These are phyloP conservation scores for Drosophila sturtevanti DNA, from an alignment of 1,140 invertebrate genomes.

Conservation along the genomic window DNA sequence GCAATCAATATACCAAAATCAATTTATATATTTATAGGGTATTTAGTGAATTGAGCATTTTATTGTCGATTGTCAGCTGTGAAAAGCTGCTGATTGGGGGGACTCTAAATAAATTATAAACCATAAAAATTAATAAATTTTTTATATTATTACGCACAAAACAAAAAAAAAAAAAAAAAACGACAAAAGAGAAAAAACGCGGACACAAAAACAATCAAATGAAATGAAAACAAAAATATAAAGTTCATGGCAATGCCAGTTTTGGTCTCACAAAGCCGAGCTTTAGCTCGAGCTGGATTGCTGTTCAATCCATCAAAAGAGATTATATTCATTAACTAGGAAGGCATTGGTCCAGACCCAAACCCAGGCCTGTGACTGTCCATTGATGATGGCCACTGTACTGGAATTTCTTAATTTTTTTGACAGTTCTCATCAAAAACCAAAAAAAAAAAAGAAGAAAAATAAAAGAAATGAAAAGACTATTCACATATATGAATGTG, in stretches of 20 bases:
- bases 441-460: neutral
- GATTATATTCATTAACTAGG: constrained; percentile 79
- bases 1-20: constrained; percentile 1
- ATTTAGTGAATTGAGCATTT: constrained; percentile 26
- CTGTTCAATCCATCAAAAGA: constrained; percentile 79
- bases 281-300: constrained; percentile 23
- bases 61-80: neutral
- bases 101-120: constrained; percentile 68
- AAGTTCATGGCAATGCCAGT: constrained; percentile 61
- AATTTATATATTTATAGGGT: constrained; percentile 25
- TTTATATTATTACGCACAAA: constrained; percentile 67
- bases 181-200: neutral
- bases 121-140: constrained; percentile 76
- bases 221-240: constrained; percentile 52
- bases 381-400: constrained; percentile 55
- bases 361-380: constrained; percentile 1
- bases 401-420: constrained; percentile 77
- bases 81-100: constrained; percentile 49
- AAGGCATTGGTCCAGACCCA: constrained; percentile 22
- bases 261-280: constrained; percentile 47
- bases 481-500: constrained; percentile 40
- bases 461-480: neutral
- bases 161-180: constrained; percentile 9
- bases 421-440: constrained; percentile 75
- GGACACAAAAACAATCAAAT: constrained; percentile 59